phyloP scores from a whole-genome alignment of 2,797 vertebrate genomes.

The Cryptoprocta ferox region DNA sequence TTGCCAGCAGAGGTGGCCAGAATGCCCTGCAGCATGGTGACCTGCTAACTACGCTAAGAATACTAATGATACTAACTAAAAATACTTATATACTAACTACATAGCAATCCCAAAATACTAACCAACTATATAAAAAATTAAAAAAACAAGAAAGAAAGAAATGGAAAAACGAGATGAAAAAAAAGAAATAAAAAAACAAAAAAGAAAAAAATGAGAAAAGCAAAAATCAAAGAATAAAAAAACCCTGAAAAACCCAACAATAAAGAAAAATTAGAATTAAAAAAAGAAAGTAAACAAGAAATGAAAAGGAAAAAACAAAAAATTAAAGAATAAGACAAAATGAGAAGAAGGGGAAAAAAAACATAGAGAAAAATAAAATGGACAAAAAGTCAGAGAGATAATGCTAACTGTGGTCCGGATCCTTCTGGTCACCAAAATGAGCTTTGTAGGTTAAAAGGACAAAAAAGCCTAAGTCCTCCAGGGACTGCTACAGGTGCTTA shows the following conservation, averaged over 20 bases:
- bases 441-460: neutral
- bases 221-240: neutral
- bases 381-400: neutral
- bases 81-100: neutral
- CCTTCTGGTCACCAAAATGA: neutral
- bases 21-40: neutral
- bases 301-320: neutral
- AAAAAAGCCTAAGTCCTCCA: neutral
- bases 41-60: neutral
- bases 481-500: neutral
- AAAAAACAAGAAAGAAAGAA: neutral
- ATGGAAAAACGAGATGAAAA: neutral
- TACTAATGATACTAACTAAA: neutral
- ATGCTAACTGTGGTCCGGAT: neutral
- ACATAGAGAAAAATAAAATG: neutral
- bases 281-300: neutral
- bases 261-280: neutral
- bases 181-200: neutral
- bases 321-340: neutral
- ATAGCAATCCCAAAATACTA: neutral
- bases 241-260: neutral
- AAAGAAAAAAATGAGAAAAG: neutral
- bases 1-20: neutral
- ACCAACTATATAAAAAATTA: neutral
- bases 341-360: neutral